These are phyloP conservation scores for Hesperia comma DNA, from an alignment of 2,888 invertebrate genomes.

Conservation along the genomic window DNA sequence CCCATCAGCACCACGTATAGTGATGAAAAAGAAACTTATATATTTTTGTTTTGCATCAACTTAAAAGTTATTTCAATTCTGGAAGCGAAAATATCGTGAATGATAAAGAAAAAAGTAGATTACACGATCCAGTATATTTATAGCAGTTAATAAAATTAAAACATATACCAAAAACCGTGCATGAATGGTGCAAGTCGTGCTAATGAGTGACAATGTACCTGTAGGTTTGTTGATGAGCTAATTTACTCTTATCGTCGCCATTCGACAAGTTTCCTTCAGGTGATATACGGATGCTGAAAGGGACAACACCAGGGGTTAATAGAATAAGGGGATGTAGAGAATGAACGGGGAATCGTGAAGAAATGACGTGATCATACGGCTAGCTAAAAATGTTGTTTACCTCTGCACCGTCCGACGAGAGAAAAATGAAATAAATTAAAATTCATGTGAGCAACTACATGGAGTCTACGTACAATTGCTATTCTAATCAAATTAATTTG, in stretches of 20 bases:
- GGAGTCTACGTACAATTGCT: conserved; percentile 35
- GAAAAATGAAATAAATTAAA: conserved; percentile 63
- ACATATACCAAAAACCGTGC: conserved; percentile 37
- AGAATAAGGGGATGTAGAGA: conserved; percentile 58
- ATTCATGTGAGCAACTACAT: conserved; percentile 55
- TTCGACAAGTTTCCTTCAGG: conserved; percentile 85
- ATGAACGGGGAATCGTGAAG: conserved; percentile 53
- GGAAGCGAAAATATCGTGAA: no score
- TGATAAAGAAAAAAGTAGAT: no score
- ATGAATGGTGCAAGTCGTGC: conserved; percentile 50
- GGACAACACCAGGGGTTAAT: conserved; percentile 81
- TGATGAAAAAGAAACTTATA: no score
- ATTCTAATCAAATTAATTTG: conserved; percentile 10
- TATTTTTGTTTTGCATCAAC: no score
- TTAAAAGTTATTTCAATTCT: no score
- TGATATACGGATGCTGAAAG: conserved; percentile 86
- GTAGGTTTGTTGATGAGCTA: conserved; percentile 90
- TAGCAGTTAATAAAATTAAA: no score
- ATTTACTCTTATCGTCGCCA: conserved; percentile 87
- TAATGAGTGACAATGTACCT: conserved; percentile 82
- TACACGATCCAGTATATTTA: no score
- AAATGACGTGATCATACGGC: conserved; percentile 59
- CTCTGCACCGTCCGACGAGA: conserved; percentile 79
- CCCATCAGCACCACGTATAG: no score
- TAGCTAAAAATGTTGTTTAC: conserved; percentile 63